Evolutionary conservation across 1,140 invertebrate species (phyloP).

Genomic region (Leptinotarsa undecemlineata): DNA sequence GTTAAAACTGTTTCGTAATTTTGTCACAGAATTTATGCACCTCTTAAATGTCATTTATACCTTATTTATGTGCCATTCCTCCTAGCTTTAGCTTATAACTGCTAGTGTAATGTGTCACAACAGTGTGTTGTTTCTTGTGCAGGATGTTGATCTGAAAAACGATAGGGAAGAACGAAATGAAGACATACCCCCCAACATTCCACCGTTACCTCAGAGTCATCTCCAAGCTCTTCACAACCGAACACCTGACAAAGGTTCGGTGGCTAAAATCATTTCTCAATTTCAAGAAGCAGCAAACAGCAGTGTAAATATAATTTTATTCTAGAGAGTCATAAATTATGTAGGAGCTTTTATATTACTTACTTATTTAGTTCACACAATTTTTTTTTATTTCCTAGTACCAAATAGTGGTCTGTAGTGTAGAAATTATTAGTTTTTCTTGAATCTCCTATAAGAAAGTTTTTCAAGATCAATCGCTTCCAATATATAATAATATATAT

Average conservation of each 20-base stretch:
- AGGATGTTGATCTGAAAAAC: conserved; percentile 50
- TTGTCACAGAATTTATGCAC: too few species aligned
- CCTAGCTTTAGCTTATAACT: conserved; percentile 8
- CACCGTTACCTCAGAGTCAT: conserved; percentile 53
- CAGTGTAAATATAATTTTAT: conserved; percentile 45
- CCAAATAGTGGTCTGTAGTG: too few species aligned
- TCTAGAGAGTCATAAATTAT: background rate
- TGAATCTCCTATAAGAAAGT: too few species aligned
- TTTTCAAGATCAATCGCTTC: too few species aligned
- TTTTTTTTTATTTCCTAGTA: background rate
- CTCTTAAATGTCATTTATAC: too few species aligned
- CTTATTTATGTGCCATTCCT: too few species aligned
- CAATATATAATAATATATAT: too few species aligned
- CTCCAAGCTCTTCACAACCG: conserved; percentile 45
- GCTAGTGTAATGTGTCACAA: conserved; percentile 10
- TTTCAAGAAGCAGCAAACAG: conserved; percentile 50
- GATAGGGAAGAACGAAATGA: conserved; percentile 41
- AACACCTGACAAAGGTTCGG: conserved; percentile 44
- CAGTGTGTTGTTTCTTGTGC: conserved; percentile 27
- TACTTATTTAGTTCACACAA: background rate
- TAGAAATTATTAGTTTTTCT: too few species aligned
- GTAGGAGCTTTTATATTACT: background rate
- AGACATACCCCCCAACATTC: conserved; percentile 51
- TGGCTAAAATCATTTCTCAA: conserved; percentile 55
- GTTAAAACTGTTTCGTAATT: too few species aligned